Base-by-base conservation (phyloP, 2,888 invertebrate species). In the Pollenia angustigena region DNA sequence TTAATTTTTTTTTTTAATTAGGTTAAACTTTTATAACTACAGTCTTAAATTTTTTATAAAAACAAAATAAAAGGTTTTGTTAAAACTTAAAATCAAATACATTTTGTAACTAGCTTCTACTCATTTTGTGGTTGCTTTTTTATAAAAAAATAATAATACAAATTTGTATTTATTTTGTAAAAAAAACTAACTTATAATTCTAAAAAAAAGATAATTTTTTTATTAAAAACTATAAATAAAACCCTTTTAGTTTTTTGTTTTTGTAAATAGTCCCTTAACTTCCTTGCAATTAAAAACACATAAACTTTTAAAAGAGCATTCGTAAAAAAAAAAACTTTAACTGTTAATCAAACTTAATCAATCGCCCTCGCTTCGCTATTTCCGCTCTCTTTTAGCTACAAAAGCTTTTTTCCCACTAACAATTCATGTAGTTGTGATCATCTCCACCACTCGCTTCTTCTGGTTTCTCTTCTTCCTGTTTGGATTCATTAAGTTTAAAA, bases 351-450 rank as follows among this genome's bases (percentile, higher is more conserved):
- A 32, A 32, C 32, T 32, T 32, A 32, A 32, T 32, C 32, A 32
- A 32, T 32, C 32, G 32, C 32, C 4, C 1, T 32, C 32, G 0
- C 0, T 32, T 32, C 32, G 32, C 32, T 32, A 1, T 32, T 32
- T 32, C 4, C 4, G 32, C 32, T 68, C 6, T n/a, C 14, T 68
- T 44, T 64, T 46, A 4, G 16, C 42, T 48, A 12, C 2, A 42
- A 54, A 71, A 14, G n/a, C 11, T n/a, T 4, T 40, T 3, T 58
- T 14, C 3, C 2, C 56, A 66, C 14, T 89, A 92, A 88, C 92
- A 92, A 84, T 92, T 92, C 90, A 92, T 92, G 60, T 92, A 92
- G 85, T 92, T 91, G 62, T 91, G 90, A 32, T 90, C 81, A 42
- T 87, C 87, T 12, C 14, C 78, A 4, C 7, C 56, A 32, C 6